Base-by-base conservation (phyloP, 2,113 vertebrate species). In the Pagrus major region DNA sequence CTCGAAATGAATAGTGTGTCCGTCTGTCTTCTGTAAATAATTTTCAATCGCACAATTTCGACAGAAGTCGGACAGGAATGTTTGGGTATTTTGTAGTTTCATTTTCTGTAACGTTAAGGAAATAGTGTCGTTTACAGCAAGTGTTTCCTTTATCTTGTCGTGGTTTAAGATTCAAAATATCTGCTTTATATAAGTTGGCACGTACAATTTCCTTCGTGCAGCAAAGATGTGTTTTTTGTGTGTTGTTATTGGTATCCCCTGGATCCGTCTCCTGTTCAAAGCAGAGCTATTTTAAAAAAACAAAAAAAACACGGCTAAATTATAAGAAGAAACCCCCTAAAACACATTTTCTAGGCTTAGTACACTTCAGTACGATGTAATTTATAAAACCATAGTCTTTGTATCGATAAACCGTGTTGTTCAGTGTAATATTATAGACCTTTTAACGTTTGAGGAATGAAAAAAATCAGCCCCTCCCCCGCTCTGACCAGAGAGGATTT, bases 381-480 rank as follows among this genome's bases (percentile, higher is more conserved):
- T 11, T 4, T 16, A 4, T 5, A 20, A 39, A 14, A 14, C 1
- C 9, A 10, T 29, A 0, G 2, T 7, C 35, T 66, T 21, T 10
- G 1, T 21, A 3, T 60, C 3, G 10, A n/a, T 52, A n/a, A n/a
- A n/a, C 29, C 2, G 31, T 18, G 42, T 44, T 55, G 1, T 55
- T 11, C 12, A 18, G 6, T 52, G 49, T 31, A 15, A 14, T 71
- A 31, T 58, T 0, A 31, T 31, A 35, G 39, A n/a, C 27, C 51
- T 52, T n/a, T 66, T 68, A 52, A n/a, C 3, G 51, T 66, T 31
- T 41, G n/a, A 67, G 49, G 51, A 67, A 44, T 15, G 33, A n/a
- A n/a, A 67, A 11, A 31, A 29, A 44, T 0, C 59, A 55, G 58
- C 89, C 92, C 90, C 81, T 85, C 90, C 92, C 92, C 90, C 88